Conservation (phyloP, 1,140 invertebrate genomes). For the Brachionus plicatilis region DNA sequence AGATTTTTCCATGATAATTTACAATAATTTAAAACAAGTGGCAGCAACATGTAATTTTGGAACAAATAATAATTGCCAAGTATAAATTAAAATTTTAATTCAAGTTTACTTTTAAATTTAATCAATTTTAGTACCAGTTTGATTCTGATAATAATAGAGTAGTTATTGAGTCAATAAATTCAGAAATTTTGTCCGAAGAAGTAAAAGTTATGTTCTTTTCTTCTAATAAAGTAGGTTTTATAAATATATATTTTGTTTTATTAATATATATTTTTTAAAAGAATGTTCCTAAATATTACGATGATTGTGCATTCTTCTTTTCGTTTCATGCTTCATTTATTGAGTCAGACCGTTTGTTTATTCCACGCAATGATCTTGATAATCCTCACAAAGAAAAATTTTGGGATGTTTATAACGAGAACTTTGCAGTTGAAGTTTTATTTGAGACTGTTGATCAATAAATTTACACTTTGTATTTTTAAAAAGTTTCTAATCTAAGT, state of each 20-base stretch:
- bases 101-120: neutral
- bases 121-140: constrained; percentile 44
- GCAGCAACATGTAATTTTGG: constrained; percentile 55
- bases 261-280: constrained; percentile 43
- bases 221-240: constrained; percentile 19
- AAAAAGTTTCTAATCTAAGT: neutral
- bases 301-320: constrained; percentile 61
- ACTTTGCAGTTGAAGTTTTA: constrained; percentile 53
- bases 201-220: constrained; percentile 57
- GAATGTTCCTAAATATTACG: constrained; percentile 58
- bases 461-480: neutral
- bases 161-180: constrained; percentile 44
- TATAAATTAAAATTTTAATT: constrained; percentile 42
- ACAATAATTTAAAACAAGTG: constrained; percentile 44
- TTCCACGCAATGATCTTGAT: constrained; percentile 57
- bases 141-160: constrained; percentile 51
- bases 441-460: constrained; percentile 47
- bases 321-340: constrained; percentile 61
- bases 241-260: neutral
- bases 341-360: constrained; percentile 49
- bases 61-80: constrained; percentile 55
- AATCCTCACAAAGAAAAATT: constrained; percentile 61
- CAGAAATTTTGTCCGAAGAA: constrained; percentile 50
- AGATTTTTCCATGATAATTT: constrained; percentile 49
- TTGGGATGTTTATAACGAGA: constrained; percentile 55